Percentiles rank a stretch among this genome's conserved stretches.
Conservation (phyloP, 2,888 invertebrate species). For the Herminia tarsipennalis region DNA sequence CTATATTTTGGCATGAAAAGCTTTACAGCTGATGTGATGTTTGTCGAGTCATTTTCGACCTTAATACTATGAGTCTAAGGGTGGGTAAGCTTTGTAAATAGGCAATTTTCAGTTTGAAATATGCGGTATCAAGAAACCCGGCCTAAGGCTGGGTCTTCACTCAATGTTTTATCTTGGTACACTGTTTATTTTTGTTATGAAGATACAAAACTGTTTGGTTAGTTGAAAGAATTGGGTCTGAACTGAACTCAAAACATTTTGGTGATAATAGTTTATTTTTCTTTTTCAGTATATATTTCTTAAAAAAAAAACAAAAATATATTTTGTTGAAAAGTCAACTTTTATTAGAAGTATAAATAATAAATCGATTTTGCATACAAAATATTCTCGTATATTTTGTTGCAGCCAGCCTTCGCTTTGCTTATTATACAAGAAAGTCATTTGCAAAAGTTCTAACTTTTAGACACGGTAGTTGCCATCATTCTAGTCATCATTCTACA, state of each 20-base stretch:
- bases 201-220: slow-evolving; percentile 42
- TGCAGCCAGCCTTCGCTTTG: no score
- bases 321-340: neutral
- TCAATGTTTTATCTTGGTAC: slow-evolving; percentile 48
- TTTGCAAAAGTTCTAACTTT: no score
- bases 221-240: slow-evolving; percentile 30
- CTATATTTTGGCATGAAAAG: slow-evolving; percentile 23
- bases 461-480: no score
- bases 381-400: no score
- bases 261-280: neutral
- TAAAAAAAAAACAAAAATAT: no score
- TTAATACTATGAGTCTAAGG: slow-evolving; percentile 9
- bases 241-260: neutral
- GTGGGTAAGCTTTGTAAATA: slow-evolving; percentile 5
- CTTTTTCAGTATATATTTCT: neutral
- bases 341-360: no score
- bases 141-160: slow-evolving; percentile 52
- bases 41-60: slow-evolving; percentile 23
- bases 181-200: slow-evolving; percentile 50
- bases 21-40: slow-evolving; percentile 15
- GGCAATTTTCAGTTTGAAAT: slow-evolving; percentile 20
- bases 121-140: slow-evolving; percentile 29
- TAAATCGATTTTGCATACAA: no score
- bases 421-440: no score
- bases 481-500: no score